Base-by-base conservation (phyloP, 2,113 vertebrate genomes). In the Notothenia coriiceps region DNA sequence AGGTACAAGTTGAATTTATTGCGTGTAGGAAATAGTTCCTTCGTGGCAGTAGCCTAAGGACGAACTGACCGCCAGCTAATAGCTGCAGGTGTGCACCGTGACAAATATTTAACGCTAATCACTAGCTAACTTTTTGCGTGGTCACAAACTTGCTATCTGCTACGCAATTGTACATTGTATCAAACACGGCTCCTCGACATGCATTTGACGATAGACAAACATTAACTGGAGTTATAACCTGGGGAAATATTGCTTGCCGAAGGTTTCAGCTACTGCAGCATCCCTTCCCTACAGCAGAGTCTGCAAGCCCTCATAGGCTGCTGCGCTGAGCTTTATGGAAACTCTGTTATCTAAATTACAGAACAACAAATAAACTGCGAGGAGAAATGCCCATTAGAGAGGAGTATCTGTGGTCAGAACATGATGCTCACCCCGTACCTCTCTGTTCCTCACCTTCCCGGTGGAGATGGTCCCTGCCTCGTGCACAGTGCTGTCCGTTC, bases 271-370 rank as follows among this genome's bases (percentile, higher is more conserved):
- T 60, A 7, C 86, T 73, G 85, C 90, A 91, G 84, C 89, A 91
- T 92, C 92, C 70, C 88, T 84, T 92, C 92, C 70, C 88, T 84
- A 79, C 86, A 84, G 89, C 75, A 89, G 70, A 57, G 47, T 5
- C 22, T 29, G 73, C 2, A 44, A n/a, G 65, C 63, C 18, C 79
- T 82, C 49, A 5, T 1, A 6, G 57, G 75, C 81, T 67, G 82
- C 68, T 57, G 79, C 67, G 33, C 46, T 8, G 43, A 77, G 85
- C 80, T 67, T 9, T 56, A 72, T 22, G 71, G 10, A 71, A 81
- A 84, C 74, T 85, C 68, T 49, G 33, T 68, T 40, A 17, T 2
- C 4, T 49, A 1, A 29, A 13, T 67, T 20, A 4, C 29, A 20
- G 11, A 33, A 33, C 10, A 22, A 13, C 0, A 9, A n/a, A 35